These are phyloP conservation scores for Dicrostonyx torquatus DNA, from an alignment of 2,797 vertebrate genomes.

Conservation along the genomic window DNA sequence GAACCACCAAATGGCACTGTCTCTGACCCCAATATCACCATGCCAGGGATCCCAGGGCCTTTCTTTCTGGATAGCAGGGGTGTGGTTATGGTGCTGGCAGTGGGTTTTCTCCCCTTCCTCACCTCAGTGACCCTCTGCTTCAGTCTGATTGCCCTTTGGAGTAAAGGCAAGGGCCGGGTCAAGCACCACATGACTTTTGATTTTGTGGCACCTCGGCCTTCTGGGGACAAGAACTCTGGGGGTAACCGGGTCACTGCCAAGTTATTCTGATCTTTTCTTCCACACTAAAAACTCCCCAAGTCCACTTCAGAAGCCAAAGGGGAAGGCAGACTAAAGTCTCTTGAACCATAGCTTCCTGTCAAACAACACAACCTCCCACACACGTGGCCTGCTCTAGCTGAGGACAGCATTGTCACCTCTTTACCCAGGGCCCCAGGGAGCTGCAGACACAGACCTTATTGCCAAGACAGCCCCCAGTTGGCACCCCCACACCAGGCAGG, in stretches of 20 bases:
- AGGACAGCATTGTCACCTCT: background rate
- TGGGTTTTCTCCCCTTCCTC: constrained; percentile 94
- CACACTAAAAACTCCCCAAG: background rate
- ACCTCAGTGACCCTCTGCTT: constrained; percentile 94
- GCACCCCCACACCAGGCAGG: background rate
- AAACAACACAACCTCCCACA: background rate
- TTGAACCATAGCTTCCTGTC: background rate
- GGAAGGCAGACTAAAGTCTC: background rate
- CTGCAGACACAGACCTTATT: background rate
- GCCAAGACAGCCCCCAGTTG: background rate
- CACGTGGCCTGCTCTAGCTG: background rate
- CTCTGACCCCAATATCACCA: constrained; percentile 66
- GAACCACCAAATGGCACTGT: constrained; percentile 69
- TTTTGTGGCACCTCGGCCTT: constrained; percentile 89
- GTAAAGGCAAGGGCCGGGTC: constrained; percentile 92
- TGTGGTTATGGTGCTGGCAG: constrained; percentile 91
- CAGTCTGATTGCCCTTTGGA: constrained; percentile 95
- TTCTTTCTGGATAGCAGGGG: constrained; percentile 91
- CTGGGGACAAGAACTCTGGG: constrained; percentile 83
- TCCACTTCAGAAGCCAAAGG: constrained; percentile 20
- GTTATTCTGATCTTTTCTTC: constrained; percentile 75
- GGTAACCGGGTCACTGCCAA: constrained; percentile 80
- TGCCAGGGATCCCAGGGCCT: constrained; percentile 83
- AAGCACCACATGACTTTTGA: constrained; percentile 91
- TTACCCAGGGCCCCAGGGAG: background rate